A percentile compares a stretch with the other conserved stretches of the same genome.
phyloP scores from a whole-genome alignment of 37 sponge, comb jelly and placozoan species.

The Spongia lamella region DNA sequence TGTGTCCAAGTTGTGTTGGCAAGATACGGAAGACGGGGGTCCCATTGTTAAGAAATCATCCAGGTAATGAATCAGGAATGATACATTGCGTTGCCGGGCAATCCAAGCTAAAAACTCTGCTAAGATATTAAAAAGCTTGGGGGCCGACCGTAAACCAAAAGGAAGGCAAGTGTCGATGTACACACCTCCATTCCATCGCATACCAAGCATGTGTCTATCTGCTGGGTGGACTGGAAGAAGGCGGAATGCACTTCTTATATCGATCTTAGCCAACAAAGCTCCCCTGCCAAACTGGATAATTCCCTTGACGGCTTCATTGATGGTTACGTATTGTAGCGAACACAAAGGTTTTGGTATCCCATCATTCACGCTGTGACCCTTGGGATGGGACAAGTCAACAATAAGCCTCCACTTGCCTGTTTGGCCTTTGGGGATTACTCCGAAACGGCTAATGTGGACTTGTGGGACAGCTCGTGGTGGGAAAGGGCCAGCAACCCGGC shows the following conservation, averaged over 20 bases:
- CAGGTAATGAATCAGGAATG: constrained; percentile 25
- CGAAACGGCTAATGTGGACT: constrained; percentile 13
- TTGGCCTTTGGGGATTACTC: constrained; percentile 21
- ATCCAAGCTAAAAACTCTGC: constrained; percentile 32
- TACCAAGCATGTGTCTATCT: constrained; percentile 22
- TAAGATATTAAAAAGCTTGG: constrained; percentile 16
- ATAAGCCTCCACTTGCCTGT: constrained; percentile 28
- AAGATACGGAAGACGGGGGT: neutral
- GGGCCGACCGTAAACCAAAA: constrained; percentile 36
- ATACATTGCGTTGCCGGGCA: neutral
- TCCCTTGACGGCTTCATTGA: constrained; percentile 2
- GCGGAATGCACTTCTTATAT: too few species aligned
- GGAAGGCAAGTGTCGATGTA: constrained; percentile 41
- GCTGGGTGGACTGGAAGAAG: too few species aligned
- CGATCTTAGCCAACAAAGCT: too few species aligned
- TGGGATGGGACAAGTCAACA: constrained; percentile 20
- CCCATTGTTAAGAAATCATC: constrained; percentile 27
- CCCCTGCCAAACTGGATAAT: constrained; percentile 9
- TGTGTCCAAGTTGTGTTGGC: neutral
- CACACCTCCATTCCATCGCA: constrained; percentile 23
- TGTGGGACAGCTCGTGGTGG: neutral
- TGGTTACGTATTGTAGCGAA: constrained; percentile 25
- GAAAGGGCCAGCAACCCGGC: neutral
- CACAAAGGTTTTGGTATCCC: constrained; percentile 12
- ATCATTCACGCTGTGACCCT: constrained; percentile 16